Conservation (phyloP, 2,888 invertebrate genomes). For the Eudemis profundana region DNA sequence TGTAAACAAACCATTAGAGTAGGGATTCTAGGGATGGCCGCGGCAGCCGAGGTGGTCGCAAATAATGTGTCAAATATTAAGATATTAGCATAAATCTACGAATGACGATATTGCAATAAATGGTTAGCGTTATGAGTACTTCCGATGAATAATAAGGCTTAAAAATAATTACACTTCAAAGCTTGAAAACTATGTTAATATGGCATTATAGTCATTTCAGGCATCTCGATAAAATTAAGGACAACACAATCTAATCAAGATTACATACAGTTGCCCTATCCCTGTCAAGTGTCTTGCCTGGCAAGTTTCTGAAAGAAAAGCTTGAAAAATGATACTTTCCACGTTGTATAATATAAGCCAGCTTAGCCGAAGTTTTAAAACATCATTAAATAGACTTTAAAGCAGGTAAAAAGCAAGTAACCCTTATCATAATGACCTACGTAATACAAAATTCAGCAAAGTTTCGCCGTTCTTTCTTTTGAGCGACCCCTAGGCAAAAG, state of each 20-base stretch:
- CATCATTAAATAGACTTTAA: constrained; percentile 41
- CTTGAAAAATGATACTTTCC: constrained; percentile 31
- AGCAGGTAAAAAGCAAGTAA: constrained; percentile 42
- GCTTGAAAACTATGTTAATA: no score
- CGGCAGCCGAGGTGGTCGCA: constrained; percentile 15
- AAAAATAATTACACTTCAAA: no score
- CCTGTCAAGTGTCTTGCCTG: constrained; percentile 6
- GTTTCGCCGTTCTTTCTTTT: constrained; percentile 42
- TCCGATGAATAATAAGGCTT: no score
- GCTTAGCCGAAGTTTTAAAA: constrained; percentile 35
- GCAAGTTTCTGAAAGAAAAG: constrained; percentile 23
- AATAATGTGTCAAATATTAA: constrained; percentile 17
- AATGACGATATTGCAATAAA: no score
- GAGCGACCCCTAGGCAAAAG: constrained; percentile 44
- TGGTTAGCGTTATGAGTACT: no score
- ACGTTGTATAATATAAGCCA: constrained; percentile 22
- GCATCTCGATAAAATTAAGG: no score
- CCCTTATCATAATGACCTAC: constrained; percentile 44
- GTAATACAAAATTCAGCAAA: constrained; percentile 45
- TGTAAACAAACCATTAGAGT: constrained; percentile 43
- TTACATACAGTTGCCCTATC: background rate
- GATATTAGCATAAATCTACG: no score
- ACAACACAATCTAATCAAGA: background rate
- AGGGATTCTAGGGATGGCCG: constrained; percentile 17
- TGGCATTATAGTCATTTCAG: no score